Evolutionary conservation across 1,140 invertebrate genomes (phyloP), one percentile per base, ranked within the genome.

Genomic region (Cherax destructor): DNA sequence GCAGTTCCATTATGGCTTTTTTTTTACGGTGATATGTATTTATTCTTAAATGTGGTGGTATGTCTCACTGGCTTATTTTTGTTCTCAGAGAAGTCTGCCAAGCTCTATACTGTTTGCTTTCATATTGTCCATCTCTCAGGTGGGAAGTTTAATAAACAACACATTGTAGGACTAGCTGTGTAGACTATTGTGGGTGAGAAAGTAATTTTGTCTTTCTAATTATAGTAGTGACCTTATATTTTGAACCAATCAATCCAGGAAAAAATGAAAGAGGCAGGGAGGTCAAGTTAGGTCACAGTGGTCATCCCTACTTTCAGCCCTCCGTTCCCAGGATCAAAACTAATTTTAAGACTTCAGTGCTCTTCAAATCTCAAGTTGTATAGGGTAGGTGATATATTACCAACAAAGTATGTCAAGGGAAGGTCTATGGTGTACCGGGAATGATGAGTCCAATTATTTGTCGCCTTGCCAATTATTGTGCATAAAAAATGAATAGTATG

Each of bases 271-370:
- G 21, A 85, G 65, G 65, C 83, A 85, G 74, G 85, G 50, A 87
- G 76, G 50, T 77, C 74, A 78, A 5, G n/a, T 78, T 65, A 59
- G 24, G 85, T 78, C 76, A 84, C 83, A 87, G 76, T 59, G 5
- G 77, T 79, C 41, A 16, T 65, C 74, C 76, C 76, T 41, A 87
- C 74, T 47, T 77, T 78, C 76, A 77, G 59, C 85, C 85, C 85
- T 87, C 85, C 85, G 76, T 87, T 79, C 61, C 85, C 85, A 87
- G 85, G 74, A 87, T 87, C 85, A 87, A 87, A 87, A 87, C 85
- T 87, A 87, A 87, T 87, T 61, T 87, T 87, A 87, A 87, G 72
- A 87, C 84, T 86, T 65, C 85, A 87, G 85, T 87, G 85, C 85
- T 78, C 85, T 87, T 87, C 74, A 87, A 41, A 76, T 87, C 85